Conservation (phyloP, 2,888 invertebrate species). For the Diplazon laetatorius region DNA sequence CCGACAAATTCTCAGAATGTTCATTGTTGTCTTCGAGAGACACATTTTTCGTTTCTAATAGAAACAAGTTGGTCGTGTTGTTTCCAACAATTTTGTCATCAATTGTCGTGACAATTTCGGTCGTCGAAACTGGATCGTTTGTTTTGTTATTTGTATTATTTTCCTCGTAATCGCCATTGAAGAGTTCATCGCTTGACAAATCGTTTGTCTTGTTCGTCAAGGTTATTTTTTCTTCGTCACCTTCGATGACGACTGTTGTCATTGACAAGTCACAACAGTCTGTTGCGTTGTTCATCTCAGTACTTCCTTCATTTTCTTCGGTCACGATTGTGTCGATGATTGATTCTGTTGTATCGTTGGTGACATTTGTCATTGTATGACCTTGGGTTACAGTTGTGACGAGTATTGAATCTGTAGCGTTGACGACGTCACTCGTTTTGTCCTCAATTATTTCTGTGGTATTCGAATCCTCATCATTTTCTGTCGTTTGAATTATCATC, state of each 20-base stretch:
- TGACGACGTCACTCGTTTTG: too few species aligned
- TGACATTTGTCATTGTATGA: background rate
- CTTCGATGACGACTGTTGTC: background rate
- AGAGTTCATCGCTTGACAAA: background rate
- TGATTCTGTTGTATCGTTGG: background rate
- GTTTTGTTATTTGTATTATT: background rate
- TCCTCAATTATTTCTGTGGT: background rate
- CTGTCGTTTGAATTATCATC: background rate
- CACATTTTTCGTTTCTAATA: background rate
- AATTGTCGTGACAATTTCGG: background rate
- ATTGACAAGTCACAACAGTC: background rate
- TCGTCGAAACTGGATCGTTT: background rate
- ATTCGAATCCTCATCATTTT: slow-evolving; percentile 1
- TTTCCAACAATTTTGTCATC: background rate
- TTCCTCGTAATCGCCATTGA: background rate
- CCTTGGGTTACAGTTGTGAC: background rate
- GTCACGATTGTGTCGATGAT: too few species aligned
- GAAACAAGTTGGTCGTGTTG: background rate
- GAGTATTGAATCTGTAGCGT: background rate
- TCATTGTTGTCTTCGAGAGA: background rate
- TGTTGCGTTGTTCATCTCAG: too few species aligned
- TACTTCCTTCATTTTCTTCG: too few species aligned
- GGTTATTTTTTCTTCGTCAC: background rate
- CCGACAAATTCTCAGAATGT: background rate
- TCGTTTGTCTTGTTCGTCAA: background rate